Conservation (phyloP, 64 coral and sea anemone genomes). For the Montipora cactus region DNA sequence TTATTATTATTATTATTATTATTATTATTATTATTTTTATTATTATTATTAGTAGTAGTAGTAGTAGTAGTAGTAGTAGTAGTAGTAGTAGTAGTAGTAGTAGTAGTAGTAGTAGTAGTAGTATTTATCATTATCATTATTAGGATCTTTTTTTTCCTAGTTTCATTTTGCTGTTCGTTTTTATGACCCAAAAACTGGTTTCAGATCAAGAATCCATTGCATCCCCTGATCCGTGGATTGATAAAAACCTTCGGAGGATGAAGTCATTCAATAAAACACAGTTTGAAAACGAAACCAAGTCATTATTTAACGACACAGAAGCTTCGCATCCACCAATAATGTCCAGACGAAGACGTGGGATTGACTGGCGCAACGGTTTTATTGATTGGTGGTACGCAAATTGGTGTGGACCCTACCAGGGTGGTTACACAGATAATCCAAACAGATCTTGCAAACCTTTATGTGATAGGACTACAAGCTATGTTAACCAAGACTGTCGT, state of each 20-base stretch:
- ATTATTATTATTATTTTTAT: no score
- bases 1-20: no score
- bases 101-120: no score
- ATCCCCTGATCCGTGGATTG: neutral
- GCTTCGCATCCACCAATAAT: neutral
- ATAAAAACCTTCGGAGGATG: neutral
- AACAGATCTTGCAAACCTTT: neutral
- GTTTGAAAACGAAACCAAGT: neutral
- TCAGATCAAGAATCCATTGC: constrained; percentile 3
- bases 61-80: no score
- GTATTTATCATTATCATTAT: no score
- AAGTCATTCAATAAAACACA: neutral
- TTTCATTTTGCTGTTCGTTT: no score
- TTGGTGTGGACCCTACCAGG: constrained; percentile 50
- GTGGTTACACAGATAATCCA: constrained; percentile 33
- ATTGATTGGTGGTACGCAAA: constrained; percentile 69
- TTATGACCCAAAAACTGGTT: no score
- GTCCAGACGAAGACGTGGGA: constrained; percentile 20
- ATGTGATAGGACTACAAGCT: neutral
- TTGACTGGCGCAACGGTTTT: neutral
- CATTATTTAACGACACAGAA: neutral
- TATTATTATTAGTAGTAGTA: no score
- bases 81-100: no score
- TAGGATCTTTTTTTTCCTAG: no score
- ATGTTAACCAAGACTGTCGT: constrained; percentile 47